Evolutionary conservation across 2,888 invertebrate genomes (phyloP).

Genomic region (Heliconius aoede): DNA sequence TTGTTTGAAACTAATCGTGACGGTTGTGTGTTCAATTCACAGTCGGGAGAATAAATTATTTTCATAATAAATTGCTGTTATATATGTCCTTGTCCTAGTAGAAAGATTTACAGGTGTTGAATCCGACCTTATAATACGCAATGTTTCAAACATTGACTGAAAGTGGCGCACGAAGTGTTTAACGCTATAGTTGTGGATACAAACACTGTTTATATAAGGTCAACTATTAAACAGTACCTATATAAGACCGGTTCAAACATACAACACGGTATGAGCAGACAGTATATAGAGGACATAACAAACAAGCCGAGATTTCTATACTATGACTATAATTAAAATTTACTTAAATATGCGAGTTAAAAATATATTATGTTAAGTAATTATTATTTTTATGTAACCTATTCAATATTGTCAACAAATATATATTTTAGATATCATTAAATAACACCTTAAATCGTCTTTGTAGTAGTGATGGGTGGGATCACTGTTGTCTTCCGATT

Average conservation of each 20-base stretch:
- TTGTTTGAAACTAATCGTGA: too few species aligned
- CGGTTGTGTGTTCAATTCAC: neutral
- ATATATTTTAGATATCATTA: too few species aligned
- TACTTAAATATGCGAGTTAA: too few species aligned
- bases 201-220: neutral
- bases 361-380: too few species aligned
- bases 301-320: too few species aligned
- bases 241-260: neutral
- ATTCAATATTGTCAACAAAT: too few species aligned
- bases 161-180: neutral
- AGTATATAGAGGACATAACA: too few species aligned
- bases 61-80: neutral
- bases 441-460: constrained; percentile 70
- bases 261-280: too few species aligned
- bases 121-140: neutral
- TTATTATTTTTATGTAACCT: too few species aligned
- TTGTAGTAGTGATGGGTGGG: constrained; percentile 65
- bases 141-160: neutral
- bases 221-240: neutral
- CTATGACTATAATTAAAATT: too few species aligned
- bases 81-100: neutral
- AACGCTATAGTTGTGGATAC: too few species aligned
- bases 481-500: constrained; percentile 21
- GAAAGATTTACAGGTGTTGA: too few species aligned
- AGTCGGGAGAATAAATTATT: neutral